Base-by-base conservation (phyloP, 2,888 invertebrate genomes). In the Mythimna ferrago region DNA sequence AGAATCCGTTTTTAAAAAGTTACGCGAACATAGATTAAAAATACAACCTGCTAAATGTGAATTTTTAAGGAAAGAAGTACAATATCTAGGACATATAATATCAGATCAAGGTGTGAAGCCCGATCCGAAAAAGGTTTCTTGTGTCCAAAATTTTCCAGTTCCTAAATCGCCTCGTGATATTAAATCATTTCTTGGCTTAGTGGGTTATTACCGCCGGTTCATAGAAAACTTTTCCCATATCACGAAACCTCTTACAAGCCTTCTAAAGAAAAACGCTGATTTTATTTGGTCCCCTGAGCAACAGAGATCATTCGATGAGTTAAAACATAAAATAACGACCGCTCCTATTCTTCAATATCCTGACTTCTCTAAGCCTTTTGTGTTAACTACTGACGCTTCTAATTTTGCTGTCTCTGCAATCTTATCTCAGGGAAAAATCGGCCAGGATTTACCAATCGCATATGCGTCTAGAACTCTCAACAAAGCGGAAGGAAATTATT, bases 361-460 rank as follows among this genome's bases (percentile, higher is more conserved):
- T 7, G 67, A 61, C 11, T 68, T 68, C 11, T 60, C 51, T 6
- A 58, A 57, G 19, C 60, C 60, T 0, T 67, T 68, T 7, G 16
- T 68, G 2, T 19, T 68, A 11, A 68, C 67, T 16, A 60, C 60
- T 0, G 67, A 67, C 35, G 58, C 60, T 16, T 66, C 66, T 32
- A 57, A 66, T 32, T 66, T 57, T 57, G 66, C 66, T 66, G 66
- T 66, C 14, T 66, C 53, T n/a, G 53, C 9, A n/a, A 53, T 53
- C 53, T 51, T 51, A 51, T 19, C 19, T 53, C n/a, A 53, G 9
- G 9, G 21, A 54, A 21, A 54, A 54, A 54, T 54, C 21, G 54
- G 54, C 9, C 54, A 54, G 21, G 54, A 54, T 54, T 21, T 10
- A 54, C 21, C 21, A 21, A 5, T 54, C 10, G 21, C 54, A 11